Base-by-base conservation (phyloP, 2,797 vertebrate species). In the Salmo trutta region DNA sequence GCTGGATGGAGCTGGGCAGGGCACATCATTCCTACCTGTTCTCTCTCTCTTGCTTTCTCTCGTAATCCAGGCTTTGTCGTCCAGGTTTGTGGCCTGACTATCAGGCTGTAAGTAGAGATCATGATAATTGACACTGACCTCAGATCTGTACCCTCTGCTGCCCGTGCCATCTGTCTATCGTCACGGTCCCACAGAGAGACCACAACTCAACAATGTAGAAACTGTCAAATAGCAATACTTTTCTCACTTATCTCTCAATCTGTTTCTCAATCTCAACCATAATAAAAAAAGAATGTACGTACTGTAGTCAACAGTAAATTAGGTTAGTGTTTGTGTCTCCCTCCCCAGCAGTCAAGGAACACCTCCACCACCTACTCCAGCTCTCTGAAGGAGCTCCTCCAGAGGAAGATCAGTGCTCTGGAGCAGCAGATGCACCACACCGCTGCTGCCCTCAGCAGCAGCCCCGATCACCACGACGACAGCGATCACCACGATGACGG, bases 351-450 rank as follows among this genome's bases (percentile, higher is more conserved):
- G 91, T 94, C 90, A 73, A 93, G 93, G 80, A 96, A 96, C 91
- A 91, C 90, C 0, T 95, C 95, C 36, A 90, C 89, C 14, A 86
- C 91, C 0, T 95, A 94, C 88, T 94, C 95, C 47, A 92, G 91
- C 82, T 95, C 95, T 51, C 88, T 96, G 84, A 94, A 89, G 74
- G 95, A 96, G 75, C 92, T 95, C 36, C 93, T 97, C 56, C 95
- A 95, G 91, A 93, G 94, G 85, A 96, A 95, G 91, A 96, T 96
- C 76, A 87, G 67, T 7, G 78, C 92, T 64, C 88, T 97, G 76
- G 95, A 97, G 84, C 88, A 93, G 76, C 96, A 96, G 88, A 93
- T 95, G 76, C 93, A 92, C 24, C 84, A 75, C 33, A 88, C 76
- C 1, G 88, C 75, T 1, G n/a, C 85, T 0, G 52, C 88, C 52